phyloP scores from a whole-genome alignment of 2,797 vertebrate genomes.

The Spinibarbus caldwelli region DNA sequence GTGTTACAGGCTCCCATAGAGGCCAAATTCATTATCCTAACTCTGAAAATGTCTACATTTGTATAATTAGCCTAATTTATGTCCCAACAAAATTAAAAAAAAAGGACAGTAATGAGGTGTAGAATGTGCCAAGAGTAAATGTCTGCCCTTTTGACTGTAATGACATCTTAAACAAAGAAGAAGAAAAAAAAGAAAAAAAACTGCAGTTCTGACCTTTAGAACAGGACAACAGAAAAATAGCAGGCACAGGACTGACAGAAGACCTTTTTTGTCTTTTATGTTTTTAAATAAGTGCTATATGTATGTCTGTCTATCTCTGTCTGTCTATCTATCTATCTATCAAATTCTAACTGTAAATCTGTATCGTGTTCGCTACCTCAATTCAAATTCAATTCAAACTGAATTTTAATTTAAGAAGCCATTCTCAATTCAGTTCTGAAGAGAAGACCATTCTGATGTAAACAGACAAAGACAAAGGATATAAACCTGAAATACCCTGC shows the following conservation, averaged over 20 bases:
- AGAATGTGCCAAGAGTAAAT: background rate
- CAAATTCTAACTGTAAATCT: background rate
- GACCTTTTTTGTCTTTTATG: background rate
- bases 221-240: background rate
- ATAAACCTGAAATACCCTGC: background rate
- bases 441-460: background rate
- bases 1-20: background rate
- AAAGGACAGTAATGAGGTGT: background rate
- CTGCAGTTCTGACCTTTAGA: slow-evolving; percentile 2
- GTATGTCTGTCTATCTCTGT: background rate
- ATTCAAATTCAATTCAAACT: background rate
- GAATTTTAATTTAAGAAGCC: background rate
- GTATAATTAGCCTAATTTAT: slow-evolving; percentile 3
- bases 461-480: background rate
- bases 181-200: background rate
- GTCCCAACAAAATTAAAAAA: background rate
- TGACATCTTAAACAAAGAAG: background rate
- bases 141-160: background rate
- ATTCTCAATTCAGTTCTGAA: background rate
- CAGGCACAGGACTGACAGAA: background rate
- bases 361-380: background rate
- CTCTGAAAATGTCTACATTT: background rate
- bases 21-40: background rate
- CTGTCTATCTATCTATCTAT: background rate
- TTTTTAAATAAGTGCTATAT: background rate